phyloP scores from a whole-genome alignment of 2,888 invertebrate species.

The Prenolepis imparis region DNA sequence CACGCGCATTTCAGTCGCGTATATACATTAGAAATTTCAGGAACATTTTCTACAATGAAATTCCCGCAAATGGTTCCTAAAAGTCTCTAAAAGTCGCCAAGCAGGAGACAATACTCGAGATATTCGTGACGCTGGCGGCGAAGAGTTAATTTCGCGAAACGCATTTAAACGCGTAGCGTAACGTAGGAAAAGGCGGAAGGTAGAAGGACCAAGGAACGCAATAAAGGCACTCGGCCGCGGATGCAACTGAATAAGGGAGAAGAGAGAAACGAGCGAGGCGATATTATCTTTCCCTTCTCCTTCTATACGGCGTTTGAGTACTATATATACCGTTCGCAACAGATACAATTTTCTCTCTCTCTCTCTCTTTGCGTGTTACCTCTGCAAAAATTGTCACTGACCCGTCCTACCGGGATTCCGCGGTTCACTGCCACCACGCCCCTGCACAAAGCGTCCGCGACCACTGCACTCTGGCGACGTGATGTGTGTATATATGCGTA shows the following conservation, averaged over 20 bases:
- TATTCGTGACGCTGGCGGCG: slow-evolving; percentile 18
- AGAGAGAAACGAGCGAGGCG: slow-evolving; percentile 49
- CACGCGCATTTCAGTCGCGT: not conserved
- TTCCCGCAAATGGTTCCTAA: not conserved
- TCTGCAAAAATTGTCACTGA: slow-evolving; percentile 67
- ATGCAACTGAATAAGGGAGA: slow-evolving; percentile 33
- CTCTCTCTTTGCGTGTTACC: slow-evolving; percentile 42
- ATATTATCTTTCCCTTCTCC: slow-evolving; percentile 68
- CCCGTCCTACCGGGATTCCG: slow-evolving; percentile 54
- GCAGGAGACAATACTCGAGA: slow-evolving; percentile 12
- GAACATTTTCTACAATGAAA: slow-evolving; percentile 27
- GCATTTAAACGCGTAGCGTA: slow-evolving; percentile 44
- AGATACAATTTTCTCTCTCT: slow-evolving; percentile 55
- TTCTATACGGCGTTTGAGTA: slow-evolving; percentile 67
- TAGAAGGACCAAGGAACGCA: slow-evolving; percentile 45
- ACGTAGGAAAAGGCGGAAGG: slow-evolving; percentile 18
- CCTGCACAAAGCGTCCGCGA: slow-evolving; percentile 19
- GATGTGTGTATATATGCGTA: not conserved
- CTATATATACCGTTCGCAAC: slow-evolving; percentile 35
- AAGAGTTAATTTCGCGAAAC: slow-evolving; percentile 51
- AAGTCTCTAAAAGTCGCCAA: slow-evolving; percentile 5
- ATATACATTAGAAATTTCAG: slow-evolving; percentile 18
- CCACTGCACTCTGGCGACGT: not conserved
- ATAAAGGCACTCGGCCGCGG: slow-evolving; percentile 45
- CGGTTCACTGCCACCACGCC: slow-evolving; percentile 52